phyloP scores from a whole-genome alignment of 1,140 invertebrate species.

The Aleiodes sp. region DNA sequence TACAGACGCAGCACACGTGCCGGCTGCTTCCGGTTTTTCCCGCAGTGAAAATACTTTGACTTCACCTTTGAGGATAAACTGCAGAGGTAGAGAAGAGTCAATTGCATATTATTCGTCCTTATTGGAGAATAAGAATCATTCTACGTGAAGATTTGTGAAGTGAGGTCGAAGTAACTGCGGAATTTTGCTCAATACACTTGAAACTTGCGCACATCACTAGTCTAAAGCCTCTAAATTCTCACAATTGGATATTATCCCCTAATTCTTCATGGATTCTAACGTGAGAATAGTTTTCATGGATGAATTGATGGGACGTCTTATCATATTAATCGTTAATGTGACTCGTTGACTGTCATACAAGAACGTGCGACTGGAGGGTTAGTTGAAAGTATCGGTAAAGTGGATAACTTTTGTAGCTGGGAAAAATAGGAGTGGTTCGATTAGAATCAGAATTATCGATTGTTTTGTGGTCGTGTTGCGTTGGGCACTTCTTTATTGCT shows the following conservation, averaged over 20 bases:
- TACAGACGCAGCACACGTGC: constrained; percentile 45
- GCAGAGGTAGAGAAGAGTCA: neutral
- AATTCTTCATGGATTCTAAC: no score
- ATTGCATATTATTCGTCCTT: no score
- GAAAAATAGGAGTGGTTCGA: constrained; percentile 10
- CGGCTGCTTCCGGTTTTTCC: constrained; percentile 55
- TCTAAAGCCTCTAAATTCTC: no score
- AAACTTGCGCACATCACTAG: no score
- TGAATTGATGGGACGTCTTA: neutral
- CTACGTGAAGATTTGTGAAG: no score
- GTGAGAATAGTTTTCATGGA: no score
- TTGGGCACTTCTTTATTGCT: neutral
- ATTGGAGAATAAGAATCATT: neutral
- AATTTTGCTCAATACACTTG: no score
- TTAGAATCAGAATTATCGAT: constrained; percentile 11
- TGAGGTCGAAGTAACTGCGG: no score
- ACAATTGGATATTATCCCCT: neutral
- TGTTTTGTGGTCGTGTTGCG: neutral
- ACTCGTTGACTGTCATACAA: neutral
- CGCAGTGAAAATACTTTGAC: neutral
- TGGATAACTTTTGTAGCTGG: neutral
- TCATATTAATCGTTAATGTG: neutral
- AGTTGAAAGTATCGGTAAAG: neutral
- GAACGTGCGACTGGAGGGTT: neutral
- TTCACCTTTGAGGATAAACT: neutral